phyloP scores from a whole-genome alignment of 2,113 vertebrate species.

The Pantherophis guttatus region DNA sequence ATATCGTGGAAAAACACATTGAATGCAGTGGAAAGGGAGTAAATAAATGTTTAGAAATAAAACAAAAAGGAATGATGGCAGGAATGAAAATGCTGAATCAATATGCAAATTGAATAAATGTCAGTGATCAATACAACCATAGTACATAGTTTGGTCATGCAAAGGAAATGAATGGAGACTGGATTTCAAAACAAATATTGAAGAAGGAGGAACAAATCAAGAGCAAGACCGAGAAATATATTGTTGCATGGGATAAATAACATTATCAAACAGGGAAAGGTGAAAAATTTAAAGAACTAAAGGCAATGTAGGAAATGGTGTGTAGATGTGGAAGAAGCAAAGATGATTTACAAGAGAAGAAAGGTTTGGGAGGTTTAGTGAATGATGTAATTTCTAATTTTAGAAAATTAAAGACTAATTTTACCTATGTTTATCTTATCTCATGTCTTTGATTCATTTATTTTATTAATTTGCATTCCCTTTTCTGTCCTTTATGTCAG shows the following conservation, averaged over 20 bases:
- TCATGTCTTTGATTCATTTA: not conserved
- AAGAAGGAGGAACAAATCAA: not conserved
- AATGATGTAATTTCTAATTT: not conserved
- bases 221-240: not conserved
- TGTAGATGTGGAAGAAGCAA: not conserved
- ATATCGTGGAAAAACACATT: not conserved
- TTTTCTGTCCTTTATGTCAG: not conserved
- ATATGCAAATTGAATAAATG: not conserved
- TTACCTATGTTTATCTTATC: not conserved
- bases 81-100: not conserved
- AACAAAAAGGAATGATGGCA: not conserved
- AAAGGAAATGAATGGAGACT: not conserved
- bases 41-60: not conserved
- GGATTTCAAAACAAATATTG: not conserved
- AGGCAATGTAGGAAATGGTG: not conserved
- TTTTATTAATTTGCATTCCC: not conserved
- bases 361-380: not conserved
- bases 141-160: not conserved
- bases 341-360: not conserved
- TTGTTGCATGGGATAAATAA: not conserved
- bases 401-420: not conserved
- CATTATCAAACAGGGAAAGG: not conserved
- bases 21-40: not conserved
- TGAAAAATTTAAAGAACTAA: not conserved
- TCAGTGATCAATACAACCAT: not conserved